A percentile compares a stretch with the other conserved stretches of the same genome.
phyloP scores from a whole-genome alignment of 2,797 vertebrate species.

The Darevskia nairensis region DNA sequence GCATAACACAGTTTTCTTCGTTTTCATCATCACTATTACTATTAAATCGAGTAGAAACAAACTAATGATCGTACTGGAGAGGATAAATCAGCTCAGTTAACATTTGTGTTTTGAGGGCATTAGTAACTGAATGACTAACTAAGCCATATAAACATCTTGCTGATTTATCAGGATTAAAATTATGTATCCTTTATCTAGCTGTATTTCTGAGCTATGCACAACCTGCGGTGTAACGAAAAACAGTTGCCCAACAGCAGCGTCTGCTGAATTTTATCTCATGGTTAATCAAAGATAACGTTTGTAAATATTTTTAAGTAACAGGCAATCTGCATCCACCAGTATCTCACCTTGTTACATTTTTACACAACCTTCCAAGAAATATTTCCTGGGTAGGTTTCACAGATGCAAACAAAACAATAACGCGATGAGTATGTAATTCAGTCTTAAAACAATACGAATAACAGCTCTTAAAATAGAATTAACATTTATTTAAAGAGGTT shows the following conservation, averaged over 20 bases:
- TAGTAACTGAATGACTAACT: neutral
- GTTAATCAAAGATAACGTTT: neutral
- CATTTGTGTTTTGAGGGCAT: neutral
- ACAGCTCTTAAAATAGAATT: neutral
- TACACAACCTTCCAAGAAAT: neutral
- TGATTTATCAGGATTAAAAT: constrained; percentile 6
- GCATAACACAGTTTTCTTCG: neutral
- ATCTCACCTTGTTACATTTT: neutral
- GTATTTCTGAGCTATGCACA: neutral
- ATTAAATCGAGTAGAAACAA: too few relatives aligned
- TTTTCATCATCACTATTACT: too few relatives aligned
- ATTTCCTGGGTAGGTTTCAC: neutral
- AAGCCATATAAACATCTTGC: neutral
- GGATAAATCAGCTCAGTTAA: too few relatives aligned
- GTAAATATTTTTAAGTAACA: neutral
- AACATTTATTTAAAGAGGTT: neutral
- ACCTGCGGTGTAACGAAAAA: neutral
- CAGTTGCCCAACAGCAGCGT: neutral
- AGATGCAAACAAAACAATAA: neutral
- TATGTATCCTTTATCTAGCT: too few relatives aligned
- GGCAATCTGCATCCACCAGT: neutral
- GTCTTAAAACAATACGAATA: neutral
- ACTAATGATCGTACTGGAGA: too few relatives aligned
- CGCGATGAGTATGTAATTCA: neutral
- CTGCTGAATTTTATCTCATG: neutral